A percentile compares a stretch with the other conserved stretches of the same genome.
Conservation (phyloP, 2,113 vertebrate genomes). For the Gnathonemus echidnorhynchus region DNA sequence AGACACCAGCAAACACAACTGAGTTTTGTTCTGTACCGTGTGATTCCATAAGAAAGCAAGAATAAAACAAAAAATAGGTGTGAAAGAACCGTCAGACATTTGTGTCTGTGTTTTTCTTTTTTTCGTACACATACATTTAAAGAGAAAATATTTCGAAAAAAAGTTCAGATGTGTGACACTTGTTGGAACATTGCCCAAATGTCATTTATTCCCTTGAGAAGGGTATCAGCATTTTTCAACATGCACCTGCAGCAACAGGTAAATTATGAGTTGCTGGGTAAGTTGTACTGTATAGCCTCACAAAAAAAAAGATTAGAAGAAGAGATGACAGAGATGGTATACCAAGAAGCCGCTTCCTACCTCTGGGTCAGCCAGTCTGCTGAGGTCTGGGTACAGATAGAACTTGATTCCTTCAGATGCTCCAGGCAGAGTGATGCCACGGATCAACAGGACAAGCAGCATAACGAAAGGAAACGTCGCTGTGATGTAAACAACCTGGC, state of each 20-base stretch:
- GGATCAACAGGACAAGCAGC: conserved; percentile 88
- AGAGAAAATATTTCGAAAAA: background rate
- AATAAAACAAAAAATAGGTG: background rate
- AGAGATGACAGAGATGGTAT: background rate
- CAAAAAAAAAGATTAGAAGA: background rate
- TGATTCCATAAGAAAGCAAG: background rate
- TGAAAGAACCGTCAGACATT: background rate
- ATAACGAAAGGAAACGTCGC: conserved; percentile 95
- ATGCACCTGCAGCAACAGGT: background rate
- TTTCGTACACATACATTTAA: background rate
- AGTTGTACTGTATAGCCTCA: background rate
- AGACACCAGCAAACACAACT: background rate
- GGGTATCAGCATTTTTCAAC: background rate
- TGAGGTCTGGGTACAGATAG: conserved; percentile 90
- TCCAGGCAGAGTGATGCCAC: conserved; percentile 91
- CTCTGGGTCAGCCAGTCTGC: conserved; percentile 85
- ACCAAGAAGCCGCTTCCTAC: conserved; percentile 48
- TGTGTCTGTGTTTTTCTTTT: background rate
- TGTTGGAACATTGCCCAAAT: background rate
- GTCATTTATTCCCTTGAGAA: background rate
- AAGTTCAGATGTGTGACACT: background rate
- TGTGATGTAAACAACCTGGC: conserved; percentile 84
- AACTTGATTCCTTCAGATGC: conserved; percentile 95
- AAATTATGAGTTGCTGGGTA: background rate
- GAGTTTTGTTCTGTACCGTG: background rate